phyloP scores from a whole-genome alignment of 2,888 invertebrate genomes.

The Nephrotoma guestfalica region DNA sequence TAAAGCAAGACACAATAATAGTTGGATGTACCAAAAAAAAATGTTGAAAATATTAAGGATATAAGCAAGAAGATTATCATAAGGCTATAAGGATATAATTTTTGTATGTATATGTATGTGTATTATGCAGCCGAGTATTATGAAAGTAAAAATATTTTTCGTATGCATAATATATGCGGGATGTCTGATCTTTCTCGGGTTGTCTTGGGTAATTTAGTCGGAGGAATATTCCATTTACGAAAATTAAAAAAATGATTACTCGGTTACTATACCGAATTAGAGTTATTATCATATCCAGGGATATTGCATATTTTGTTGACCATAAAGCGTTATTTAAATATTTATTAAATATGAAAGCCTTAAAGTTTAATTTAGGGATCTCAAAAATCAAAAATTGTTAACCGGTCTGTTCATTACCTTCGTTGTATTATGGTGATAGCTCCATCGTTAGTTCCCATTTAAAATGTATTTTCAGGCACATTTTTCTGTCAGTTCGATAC shows the following conservation, averaged over 20 bases:
- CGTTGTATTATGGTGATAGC: no score
- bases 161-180: neutral
- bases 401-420: no score
- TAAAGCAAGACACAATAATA: neutral
- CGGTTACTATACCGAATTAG: neutral
- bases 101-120: neutral
- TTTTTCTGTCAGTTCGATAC: no score
- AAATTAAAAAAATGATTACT: neutral
- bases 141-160: neutral
- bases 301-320: no score
- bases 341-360: no score
- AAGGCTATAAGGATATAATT: neutral
- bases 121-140: neutral
- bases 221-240: neutral
- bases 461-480: no score
- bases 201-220: neutral
- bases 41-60: neutral
- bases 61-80: neutral
- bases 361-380: no score
- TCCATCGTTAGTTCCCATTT: no score
- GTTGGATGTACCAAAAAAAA: neutral
- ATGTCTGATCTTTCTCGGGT: neutral
- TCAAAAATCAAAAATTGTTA: no score
- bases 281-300: neutral
- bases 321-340: no score